Conservation (phyloP, 92 coral and sea anemone genomes). For the Phymanthus crucifer region DNA sequence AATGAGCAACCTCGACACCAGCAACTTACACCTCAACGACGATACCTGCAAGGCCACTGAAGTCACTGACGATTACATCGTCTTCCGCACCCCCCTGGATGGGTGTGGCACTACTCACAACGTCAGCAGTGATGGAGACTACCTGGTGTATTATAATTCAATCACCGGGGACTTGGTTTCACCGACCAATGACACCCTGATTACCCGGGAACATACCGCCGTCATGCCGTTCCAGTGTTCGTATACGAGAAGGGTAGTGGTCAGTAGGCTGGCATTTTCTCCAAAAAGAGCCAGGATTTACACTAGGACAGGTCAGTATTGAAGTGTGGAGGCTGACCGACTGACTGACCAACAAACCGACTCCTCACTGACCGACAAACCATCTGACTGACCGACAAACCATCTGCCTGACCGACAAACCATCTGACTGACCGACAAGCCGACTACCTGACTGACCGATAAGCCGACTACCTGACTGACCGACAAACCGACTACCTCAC, state of each 20-base stretch:
- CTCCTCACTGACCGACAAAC: too few species aligned
- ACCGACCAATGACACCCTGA: conserved; percentile 22
- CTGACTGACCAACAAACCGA: too few species aligned
- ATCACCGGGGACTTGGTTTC: conserved; percentile 42
- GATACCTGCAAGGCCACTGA: conserved; percentile 38
- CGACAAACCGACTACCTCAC: background rate
- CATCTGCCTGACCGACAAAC: background rate
- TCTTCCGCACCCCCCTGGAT: conserved; percentile 47
- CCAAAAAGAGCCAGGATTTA: conserved; percentile 43
- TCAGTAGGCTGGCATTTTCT: conserved; percentile 53
- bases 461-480: background rate
- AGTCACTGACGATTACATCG: conserved; percentile 36
- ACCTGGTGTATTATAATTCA: conserved; percentile 49
- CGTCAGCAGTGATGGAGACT: conserved; percentile 42
- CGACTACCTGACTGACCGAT: background rate
- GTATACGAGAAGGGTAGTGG: conserved; percentile 48
- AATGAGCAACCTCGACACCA: conserved; percentile 56
- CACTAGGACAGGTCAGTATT: conserved; percentile 56
- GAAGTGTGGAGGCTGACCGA: background rate
- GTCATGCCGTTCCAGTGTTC: conserved; percentile 72
- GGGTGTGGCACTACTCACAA: conserved; percentile 54
- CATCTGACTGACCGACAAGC: background rate
- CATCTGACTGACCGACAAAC: too few species aligned
- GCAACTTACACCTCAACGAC: conserved; percentile 58
- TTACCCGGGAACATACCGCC: conserved; percentile 66